Base-by-base conservation (phyloP, 2,888 invertebrate genomes). In the Arctia plantaginis region DNA sequence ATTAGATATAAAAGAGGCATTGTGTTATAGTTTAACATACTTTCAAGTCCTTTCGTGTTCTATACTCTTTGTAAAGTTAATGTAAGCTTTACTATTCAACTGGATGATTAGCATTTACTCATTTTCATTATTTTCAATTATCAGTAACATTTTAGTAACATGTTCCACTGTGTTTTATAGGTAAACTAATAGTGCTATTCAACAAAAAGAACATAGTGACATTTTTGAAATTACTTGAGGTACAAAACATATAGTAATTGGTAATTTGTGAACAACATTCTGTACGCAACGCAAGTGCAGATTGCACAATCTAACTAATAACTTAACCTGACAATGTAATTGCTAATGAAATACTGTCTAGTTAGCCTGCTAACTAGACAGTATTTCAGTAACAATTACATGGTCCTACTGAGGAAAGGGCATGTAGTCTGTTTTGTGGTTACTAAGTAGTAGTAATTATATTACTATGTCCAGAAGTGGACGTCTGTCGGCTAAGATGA, bases 231-330 rank as follows among this genome's bases (percentile, higher is more conserved):
- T 77, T 76, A 75, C 74, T 66, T 71, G 67, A 80, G 13, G 59
- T 72, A 79, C 74, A 81, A 82, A 80, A 86, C 81, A 77, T 82
- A 82, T 82, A 79, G 78, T 85, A 82, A 87, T 85, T 85, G 82
- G 84, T 82, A 81, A 84, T 85, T 84, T 84, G 81, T 83, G 78
- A 76, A 83, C 76, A 77, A 69, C 75, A 86, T 83, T 84, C 84
- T 81, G 78, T 76, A 80, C 84, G 81, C 81, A 80, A 78, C 74
- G 71, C 72, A 68, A 80, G 76, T 79, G 76, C 83, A 77, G 74
- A 78, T 71, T 79, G 82, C 85, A 82, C 83, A 82, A 82, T 80
- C 73, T 67, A 79, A 80, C 78, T 78, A 59, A 59, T 39, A 71
- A 72, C 73, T 74, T 75, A 72, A 77, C 67, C 71, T 62, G 75